Conservation (phyloP, 2,888 invertebrate genomes). For the Cabera pusaria region DNA sequence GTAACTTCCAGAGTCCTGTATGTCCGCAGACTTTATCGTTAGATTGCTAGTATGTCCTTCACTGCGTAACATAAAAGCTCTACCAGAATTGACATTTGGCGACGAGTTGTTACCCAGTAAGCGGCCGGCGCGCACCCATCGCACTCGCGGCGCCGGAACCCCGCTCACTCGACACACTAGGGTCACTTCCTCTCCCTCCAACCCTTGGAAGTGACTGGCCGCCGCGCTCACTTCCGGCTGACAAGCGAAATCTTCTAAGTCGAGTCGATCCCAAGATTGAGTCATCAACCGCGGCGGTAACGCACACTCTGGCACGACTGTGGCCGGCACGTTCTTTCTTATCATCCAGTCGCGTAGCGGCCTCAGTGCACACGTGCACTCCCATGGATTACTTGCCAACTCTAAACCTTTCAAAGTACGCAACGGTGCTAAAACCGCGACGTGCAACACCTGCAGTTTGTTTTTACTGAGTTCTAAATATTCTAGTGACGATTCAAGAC, state of each 20-base stretch:
- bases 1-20: conserved; percentile 90
- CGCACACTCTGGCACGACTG: conserved; percentile 86
- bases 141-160: conserved; percentile 88
- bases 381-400: conserved; percentile 91
- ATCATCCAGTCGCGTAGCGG: conserved; percentile 92
- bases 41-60: conserved; percentile 88
- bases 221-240: conserved; percentile 87
- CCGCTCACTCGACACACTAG: conserved; percentile 88
- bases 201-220: conserved; percentile 84
- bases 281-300: conserved; percentile 85
- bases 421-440: conserved; percentile 86
- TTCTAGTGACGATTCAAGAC: conserved; percentile 88
- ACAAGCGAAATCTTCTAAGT: conserved; percentile 91
- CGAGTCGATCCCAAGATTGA: conserved; percentile 89
- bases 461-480: conserved; percentile 91
- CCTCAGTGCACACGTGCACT: conserved; percentile 90
- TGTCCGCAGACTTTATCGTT: conserved; percentile 87
- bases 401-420: conserved; percentile 89
- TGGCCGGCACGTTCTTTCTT: conserved; percentile 89
- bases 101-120: conserved; percentile 84
- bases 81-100: conserved; percentile 72
- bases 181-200: conserved; percentile 89
- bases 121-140: conserved; percentile 88
- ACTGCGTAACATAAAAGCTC: conserved; percentile 86
- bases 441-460: conserved; percentile 85